Evolutionary conservation across 2,113 vertebrate genomes (phyloP).

Genomic region (Zootoca vivipara): DNA sequence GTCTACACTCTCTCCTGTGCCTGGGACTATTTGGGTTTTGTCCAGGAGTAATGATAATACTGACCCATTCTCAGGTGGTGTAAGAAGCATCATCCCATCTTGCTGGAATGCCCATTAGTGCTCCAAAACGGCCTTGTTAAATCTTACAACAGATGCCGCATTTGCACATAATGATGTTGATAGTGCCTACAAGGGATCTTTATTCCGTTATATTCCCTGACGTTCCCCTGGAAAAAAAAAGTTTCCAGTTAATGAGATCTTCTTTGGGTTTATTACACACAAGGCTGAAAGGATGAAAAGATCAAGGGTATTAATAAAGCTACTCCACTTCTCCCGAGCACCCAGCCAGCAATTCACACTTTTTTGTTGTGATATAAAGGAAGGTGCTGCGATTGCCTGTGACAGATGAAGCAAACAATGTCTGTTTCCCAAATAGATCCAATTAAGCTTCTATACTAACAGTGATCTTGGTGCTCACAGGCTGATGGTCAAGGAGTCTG

Average conservation of each 20-base stretch:
- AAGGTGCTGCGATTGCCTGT: slow-evolving; percentile 39
- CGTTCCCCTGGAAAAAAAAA: slow-evolving; percentile 33
- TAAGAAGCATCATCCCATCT: slow-evolving; percentile 37
- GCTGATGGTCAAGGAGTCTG: not conserved
- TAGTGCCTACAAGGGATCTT: slow-evolving; percentile 52
- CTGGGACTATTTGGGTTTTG: slow-evolving; percentile 43
- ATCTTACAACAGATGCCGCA: slow-evolving; percentile 54
- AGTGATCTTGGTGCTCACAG: not conserved
- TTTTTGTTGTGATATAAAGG: slow-evolving; percentile 33
- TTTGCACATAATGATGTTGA: slow-evolving; percentile 68
- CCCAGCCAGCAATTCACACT: slow-evolving; percentile 22
- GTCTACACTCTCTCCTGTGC: slow-evolving; percentile 26
- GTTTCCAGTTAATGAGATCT: slow-evolving; percentile 65
- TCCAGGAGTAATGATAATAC: slow-evolving; percentile 38
- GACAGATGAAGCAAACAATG: slow-evolving; percentile 22
- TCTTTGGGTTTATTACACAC: slow-evolving; percentile 30
- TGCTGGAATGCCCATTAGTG: slow-evolving; percentile 64
- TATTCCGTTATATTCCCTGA: slow-evolving; percentile 27
- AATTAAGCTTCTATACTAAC: not conserved
- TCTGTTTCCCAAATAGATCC: not conserved
- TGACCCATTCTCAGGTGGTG: slow-evolving; percentile 58
- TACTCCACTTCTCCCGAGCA: slow-evolving; percentile 38
- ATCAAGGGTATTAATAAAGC: slow-evolving; percentile 67
- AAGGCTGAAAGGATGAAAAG: slow-evolving; percentile 54
- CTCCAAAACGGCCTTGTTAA: slow-evolving; percentile 41